Conservation (phyloP, 2,113 vertebrate species). For the Pelmatolapia mariae region DNA sequence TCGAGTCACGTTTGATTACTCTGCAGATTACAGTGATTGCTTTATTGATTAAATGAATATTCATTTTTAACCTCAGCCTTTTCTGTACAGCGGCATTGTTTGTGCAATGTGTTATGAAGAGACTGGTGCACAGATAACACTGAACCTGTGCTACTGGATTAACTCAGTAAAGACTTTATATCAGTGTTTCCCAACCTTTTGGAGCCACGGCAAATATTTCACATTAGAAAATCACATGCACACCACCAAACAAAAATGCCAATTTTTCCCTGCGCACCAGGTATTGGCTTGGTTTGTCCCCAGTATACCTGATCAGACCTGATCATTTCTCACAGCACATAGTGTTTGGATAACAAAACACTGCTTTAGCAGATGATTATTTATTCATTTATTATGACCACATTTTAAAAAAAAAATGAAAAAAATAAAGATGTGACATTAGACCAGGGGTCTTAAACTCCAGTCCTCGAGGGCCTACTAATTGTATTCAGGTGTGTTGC, state of each 20-base stretch:
- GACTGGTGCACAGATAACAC: not conserved
- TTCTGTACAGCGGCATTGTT: not conserved
- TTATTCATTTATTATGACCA: not conserved
- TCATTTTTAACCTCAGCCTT: not conserved
- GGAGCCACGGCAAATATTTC: not conserved
- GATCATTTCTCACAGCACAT: not conserved
- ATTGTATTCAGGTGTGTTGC: not conserved
- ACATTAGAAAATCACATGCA: not conserved
- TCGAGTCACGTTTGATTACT: constrained; percentile 1
- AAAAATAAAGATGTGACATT: not conserved
- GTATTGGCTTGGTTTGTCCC: not conserved
- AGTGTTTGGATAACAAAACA: not conserved
- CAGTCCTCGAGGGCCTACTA: not conserved
- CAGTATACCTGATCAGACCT: not conserved
- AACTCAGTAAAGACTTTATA: not conserved
- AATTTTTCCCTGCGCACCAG: not conserved
- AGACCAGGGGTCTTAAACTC: not conserved
- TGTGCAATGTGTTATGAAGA: not conserved
- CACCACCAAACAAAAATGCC: not conserved
- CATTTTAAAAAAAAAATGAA: not conserved
- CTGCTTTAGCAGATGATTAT: not conserved
- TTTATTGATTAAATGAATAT: constrained; percentile 17
- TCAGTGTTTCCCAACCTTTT: not conserved
- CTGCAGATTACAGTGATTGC: not conserved
- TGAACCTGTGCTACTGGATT: fast-evolving